These are phyloP conservation scores for Panurus biarmicus DNA, from an alignment of 2,113 vertebrate species.

Conservation along the genomic window DNA sequence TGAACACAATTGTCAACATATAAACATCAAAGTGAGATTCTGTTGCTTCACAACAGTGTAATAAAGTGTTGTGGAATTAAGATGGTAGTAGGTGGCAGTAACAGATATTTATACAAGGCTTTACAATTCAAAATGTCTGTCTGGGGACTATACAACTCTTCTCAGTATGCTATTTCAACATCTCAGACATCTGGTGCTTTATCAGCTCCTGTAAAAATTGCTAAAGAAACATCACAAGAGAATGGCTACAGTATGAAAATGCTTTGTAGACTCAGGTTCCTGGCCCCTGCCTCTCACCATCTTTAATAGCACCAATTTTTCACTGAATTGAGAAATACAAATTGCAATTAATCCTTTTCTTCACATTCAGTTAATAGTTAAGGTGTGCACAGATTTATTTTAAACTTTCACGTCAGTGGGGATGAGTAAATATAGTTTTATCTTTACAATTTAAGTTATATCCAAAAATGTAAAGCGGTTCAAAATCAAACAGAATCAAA, in stretches of 20 bases:
- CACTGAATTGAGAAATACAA: background rate
- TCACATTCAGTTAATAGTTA: background rate
- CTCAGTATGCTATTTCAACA: background rate
- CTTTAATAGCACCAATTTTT: background rate
- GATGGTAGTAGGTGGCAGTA: background rate
- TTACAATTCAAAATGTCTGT: background rate
- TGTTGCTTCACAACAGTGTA: background rate
- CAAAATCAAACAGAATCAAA: conserved; percentile 7
- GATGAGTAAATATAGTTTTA: background rate
- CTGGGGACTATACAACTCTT: background rate
- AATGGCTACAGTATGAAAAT: background rate
- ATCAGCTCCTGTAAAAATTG: background rate
- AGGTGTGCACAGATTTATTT: background rate
- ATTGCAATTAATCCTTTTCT: background rate
- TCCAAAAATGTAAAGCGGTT: background rate
- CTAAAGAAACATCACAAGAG: background rate
- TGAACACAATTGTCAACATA: background rate
- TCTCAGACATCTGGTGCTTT: background rate
- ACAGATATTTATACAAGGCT: background rate
- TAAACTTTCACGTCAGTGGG: background rate
- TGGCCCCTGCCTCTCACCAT: background rate
- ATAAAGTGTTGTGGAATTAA: background rate
- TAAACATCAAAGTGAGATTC: background rate
- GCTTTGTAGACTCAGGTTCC: background rate
- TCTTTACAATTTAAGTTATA: background rate